Base-by-base conservation (phyloP, 2,113 vertebrate genomes). In the Leuciscus idus region DNA sequence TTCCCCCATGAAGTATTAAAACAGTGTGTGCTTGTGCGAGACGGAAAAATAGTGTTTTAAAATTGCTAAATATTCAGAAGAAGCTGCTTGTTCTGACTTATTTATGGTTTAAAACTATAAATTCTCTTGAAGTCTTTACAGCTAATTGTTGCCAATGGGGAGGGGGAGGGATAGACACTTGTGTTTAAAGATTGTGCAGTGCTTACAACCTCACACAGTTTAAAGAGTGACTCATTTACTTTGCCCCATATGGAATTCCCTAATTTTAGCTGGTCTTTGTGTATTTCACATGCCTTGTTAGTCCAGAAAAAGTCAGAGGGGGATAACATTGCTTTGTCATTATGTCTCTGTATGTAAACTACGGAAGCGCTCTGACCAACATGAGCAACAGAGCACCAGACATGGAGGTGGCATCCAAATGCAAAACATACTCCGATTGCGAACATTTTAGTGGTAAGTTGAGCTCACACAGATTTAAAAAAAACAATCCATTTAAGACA, bases 1-100 rank as follows among this genome's bases (percentile, higher is more conserved):
- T 15, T 46, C 0, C 52, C 21, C 85, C 62, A 87, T 79, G 59
- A 83, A 86, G 74, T 85, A 30, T 87, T 70, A 62, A 48, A 85
- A 48, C 23, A 2, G 55, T 80, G 55, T 55, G 30, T 50, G 39
- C 21, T 23, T 43, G 48, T 83, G n/a, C n/a, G 13, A 70, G 30
- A 76, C 66, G 73, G 46, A 68, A 78, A 83, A 33, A 79, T 21
- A 13, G 61, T 76, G 39, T 33, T 83, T 84, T 73, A 21, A 78
- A 83, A 55, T 55, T 19, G 28, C 7, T 3, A 21, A 50, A 74
- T 81, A 66, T 61, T 74, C 70, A 36, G 48, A 82, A 76, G 74
- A 64, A 57, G 62, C 28, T 78, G 59, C 43, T 81, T 81, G 78
- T 81, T 46, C 57, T 81, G 36, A 28, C 36, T 81, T n/a, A 39